phyloP scores from a whole-genome alignment of 2,888 invertebrate genomes.

The Zootermopsis nevadensis region DNA sequence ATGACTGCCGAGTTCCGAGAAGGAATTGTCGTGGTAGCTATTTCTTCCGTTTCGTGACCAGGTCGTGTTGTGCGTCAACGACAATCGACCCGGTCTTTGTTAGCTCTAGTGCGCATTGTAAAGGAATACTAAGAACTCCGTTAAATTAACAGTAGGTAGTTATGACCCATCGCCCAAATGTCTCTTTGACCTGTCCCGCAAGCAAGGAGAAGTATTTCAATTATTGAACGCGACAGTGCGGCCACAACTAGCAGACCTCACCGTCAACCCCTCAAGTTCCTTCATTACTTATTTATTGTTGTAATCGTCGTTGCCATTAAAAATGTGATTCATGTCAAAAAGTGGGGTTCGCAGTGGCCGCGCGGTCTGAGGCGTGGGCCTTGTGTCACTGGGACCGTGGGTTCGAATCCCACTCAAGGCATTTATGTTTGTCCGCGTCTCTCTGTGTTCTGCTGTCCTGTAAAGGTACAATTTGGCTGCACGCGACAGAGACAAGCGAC shows the following conservation, averaged over 20 bases:
- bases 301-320: too few relatives aligned
- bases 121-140: neutral
- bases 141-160: conserved; percentile 18
- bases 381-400: too few relatives aligned
- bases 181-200: neutral
- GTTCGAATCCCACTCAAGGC: too few relatives aligned
- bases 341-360: too few relatives aligned
- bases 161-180: neutral
- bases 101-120: neutral
- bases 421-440: too few relatives aligned
- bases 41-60: neutral
- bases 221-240: neutral
- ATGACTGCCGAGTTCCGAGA: neutral
- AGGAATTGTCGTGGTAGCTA: neutral
- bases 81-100: neutral
- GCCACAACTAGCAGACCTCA: neutral
- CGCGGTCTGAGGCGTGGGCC: too few relatives aligned
- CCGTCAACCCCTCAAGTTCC: too few relatives aligned
- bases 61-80: neutral
- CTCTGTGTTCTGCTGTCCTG: too few relatives aligned
- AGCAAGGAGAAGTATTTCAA: too few relatives aligned
- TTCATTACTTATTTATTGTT: too few relatives aligned
- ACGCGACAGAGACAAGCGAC: too few relatives aligned
- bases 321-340: neutral
- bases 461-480: too few relatives aligned